phyloP scores from a whole-genome alignment of 2,797 vertebrate species.

The Bradypodion pumilum region DNA sequence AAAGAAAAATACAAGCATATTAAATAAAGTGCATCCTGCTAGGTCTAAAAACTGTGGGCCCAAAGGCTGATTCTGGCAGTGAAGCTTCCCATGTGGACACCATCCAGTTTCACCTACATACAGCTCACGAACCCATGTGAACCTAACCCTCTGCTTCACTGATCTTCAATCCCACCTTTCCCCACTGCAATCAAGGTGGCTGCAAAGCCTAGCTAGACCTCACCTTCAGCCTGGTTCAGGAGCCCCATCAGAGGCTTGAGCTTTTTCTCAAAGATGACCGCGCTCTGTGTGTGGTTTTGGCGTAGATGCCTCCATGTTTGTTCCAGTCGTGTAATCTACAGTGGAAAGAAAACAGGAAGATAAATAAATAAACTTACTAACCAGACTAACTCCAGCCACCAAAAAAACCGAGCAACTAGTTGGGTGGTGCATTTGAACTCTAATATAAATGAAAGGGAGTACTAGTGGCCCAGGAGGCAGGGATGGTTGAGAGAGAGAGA shows the following conservation, averaged over 20 bases:
- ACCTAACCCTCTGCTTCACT: too few relatives aligned
- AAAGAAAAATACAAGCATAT: too few relatives aligned
- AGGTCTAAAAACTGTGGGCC: too few relatives aligned
- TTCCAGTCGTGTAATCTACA: slow-evolving; percentile 82
- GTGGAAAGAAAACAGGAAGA: not conserved
- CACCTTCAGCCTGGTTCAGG: slow-evolving; percentile 82
- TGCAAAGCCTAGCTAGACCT: slow-evolving; percentile 21
- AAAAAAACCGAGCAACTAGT: not conserved
- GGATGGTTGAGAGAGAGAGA: too few relatives aligned
- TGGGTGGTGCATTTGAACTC: not conserved
- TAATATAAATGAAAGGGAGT: not conserved
- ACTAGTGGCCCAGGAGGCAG: not conserved
- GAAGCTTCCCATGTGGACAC: too few relatives aligned
- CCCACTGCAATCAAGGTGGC: not conserved
- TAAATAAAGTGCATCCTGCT: too few relatives aligned
- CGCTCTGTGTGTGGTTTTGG: slow-evolving; percentile 83
- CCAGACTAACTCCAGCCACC: not conserved
- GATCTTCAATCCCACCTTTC: too few relatives aligned
- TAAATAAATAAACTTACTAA: not conserved
- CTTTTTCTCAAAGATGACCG: slow-evolving; percentile 85
- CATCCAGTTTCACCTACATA: too few relatives aligned
- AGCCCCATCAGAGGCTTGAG: slow-evolving; percentile 85
- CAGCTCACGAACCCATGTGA: too few relatives aligned
- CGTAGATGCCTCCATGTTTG: slow-evolving; percentile 85
- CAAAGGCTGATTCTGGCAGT: too few relatives aligned